Percentiles rank a stretch among this genome's conserved stretches.
phyloP scores from a whole-genome alignment of 2,113 vertebrate species.

The Bucco capensis region DNA sequence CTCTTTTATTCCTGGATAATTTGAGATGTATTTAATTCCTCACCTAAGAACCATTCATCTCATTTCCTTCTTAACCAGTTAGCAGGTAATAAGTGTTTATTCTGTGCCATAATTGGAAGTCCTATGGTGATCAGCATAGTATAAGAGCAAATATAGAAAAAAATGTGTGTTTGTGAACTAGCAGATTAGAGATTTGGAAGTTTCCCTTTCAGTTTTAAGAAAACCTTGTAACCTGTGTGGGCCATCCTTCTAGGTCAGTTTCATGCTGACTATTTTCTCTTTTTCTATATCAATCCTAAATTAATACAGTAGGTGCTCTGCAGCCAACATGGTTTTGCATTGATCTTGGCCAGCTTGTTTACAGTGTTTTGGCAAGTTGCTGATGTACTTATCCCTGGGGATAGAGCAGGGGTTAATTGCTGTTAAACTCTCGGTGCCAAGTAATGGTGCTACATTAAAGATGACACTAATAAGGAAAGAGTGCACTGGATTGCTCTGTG shows the following conservation, averaged over 20 bases:
- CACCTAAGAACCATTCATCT: background rate
- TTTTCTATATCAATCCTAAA: constrained; percentile 68
- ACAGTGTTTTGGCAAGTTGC: constrained; percentile 85
- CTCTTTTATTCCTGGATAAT: background rate
- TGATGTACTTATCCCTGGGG: constrained; percentile 83
- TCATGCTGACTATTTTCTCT: constrained; percentile 34
- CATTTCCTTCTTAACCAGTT: background rate
- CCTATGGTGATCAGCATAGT: background rate
- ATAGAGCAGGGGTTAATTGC: constrained; percentile 88
- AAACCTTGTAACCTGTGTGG: constrained; percentile 16
- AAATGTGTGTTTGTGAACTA: background rate
- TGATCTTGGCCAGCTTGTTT: constrained; percentile 85
- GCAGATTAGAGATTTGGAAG: background rate
- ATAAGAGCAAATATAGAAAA: background rate
- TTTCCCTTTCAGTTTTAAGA: constrained; percentile 13
- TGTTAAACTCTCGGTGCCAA: constrained; percentile 86
- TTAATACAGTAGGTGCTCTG: constrained; percentile 74
- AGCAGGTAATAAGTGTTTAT: background rate
- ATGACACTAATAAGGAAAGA: constrained; percentile 88
- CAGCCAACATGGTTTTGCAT: constrained; percentile 70
- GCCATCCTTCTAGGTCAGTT: constrained; percentile 57
- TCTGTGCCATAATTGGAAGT: background rate
- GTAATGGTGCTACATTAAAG: constrained; percentile 84
- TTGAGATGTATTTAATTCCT: background rate
- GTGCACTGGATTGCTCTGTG: constrained; percentile 77